phyloP scores from a whole-genome alignment of 2,797 vertebrate species.

The Tragopan temminckii region DNA sequence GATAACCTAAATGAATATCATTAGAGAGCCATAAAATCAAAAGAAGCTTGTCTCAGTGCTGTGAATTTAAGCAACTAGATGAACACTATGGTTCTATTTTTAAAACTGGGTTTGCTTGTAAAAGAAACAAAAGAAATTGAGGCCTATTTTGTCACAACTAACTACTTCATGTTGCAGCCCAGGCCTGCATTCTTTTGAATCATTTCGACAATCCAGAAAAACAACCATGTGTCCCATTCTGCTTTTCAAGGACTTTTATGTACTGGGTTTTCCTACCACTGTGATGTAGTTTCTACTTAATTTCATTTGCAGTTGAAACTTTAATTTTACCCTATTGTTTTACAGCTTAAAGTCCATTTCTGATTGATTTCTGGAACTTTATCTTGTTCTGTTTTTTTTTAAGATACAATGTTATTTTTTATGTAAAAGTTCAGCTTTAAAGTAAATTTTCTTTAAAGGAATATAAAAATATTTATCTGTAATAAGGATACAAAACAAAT shows the following conservation, averaged over 20 bases:
- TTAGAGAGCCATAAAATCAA: background rate
- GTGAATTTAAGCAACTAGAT: background rate
- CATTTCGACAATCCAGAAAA: background rate
- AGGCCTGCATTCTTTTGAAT: background rate
- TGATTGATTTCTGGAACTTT: background rate
- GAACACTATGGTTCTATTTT: background rate
- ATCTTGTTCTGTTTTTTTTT: background rate
- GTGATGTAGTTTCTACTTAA: background rate
- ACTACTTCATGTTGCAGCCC: background rate
- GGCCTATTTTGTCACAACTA: background rate
- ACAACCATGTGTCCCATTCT: background rate
- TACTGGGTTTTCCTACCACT: background rate
- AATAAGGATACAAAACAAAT: no score
- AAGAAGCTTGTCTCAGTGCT: background rate
- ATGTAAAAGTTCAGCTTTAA: background rate
- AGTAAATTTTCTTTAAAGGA: background rate
- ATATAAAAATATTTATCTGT: background rate
- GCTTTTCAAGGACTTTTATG: background rate
- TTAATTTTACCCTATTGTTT: background rate
- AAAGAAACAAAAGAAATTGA: background rate
- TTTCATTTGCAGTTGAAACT: background rate
- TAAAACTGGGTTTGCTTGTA: background rate
- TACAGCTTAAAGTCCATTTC: background rate
- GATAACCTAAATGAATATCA: background rate
- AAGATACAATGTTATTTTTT: background rate